phyloP scores from a whole-genome alignment of 2,888 invertebrate species.

The Philaethria dido region DNA sequence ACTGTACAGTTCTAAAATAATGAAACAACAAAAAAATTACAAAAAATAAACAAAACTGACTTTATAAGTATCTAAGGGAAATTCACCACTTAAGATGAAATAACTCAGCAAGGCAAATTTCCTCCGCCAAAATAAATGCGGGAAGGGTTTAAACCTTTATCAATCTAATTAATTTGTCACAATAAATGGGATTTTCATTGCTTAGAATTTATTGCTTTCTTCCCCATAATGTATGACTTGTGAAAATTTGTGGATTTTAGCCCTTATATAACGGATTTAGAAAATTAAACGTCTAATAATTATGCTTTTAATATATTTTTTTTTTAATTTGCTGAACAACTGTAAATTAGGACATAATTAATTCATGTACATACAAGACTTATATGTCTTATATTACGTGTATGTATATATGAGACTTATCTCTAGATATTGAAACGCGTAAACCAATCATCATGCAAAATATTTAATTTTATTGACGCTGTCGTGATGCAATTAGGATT shows the following conservation, averaged over 20 bases:
- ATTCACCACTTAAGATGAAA: conserved; percentile 9
- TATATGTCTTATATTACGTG: too few relatives aligned
- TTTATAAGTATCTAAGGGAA: neutral
- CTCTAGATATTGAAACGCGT: neutral
- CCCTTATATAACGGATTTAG: neutral
- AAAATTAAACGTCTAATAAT: too few relatives aligned
- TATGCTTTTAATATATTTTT: neutral
- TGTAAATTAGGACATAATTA: neutral
- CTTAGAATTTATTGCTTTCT: conserved; percentile 41
- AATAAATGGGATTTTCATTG: conserved; percentile 42
- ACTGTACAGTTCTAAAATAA: too few relatives aligned
- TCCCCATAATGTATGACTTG: conserved; percentile 25
- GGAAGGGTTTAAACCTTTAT: conserved; percentile 45
- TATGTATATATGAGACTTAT: too few relatives aligned
- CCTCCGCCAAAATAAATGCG: conserved; percentile 36
- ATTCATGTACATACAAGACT: too few relatives aligned
- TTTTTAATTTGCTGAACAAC: neutral
- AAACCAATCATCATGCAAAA: neutral
- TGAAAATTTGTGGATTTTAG: conserved; percentile 14
- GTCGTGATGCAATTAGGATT: conserved; percentile 10
- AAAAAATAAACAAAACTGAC: too few relatives aligned
- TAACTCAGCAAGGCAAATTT: conserved; percentile 28
- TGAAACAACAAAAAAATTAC: too few relatives aligned
- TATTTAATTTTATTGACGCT: neutral
- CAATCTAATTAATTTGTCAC: conserved; percentile 46